Base-by-base conservation (phyloP, 2,113 vertebrate genomes). In the Tetraodon nigroviridis region DNA sequence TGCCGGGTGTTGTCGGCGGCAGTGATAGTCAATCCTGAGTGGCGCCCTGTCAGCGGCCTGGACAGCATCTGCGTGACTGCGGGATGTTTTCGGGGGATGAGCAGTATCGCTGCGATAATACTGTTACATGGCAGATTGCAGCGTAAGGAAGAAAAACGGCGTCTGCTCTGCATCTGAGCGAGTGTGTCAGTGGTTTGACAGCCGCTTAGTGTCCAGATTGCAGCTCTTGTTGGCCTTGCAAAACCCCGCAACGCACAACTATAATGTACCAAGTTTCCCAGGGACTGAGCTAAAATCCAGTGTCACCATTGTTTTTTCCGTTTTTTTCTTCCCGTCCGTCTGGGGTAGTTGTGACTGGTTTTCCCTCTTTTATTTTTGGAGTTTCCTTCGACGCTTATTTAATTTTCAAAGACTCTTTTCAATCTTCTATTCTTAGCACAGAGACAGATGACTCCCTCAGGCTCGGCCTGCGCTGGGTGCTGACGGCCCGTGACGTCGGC, bases 11-110 rank as follows among this genome's bases (percentile, higher is more conserved):
- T 66, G 72, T 37, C 58, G 55, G 62, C 79, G 69, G 66, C 80
- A 84, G 75, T 24, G 14, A 37, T 37, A 12, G 32, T 37, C 32
- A 71, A 69, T 80, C 79, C 81, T 83, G 78, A 80, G 58, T 84
- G 71, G 42, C 78, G 76, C 81, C 76, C 57, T 73, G 79, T 69
- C 41, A 13, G 32, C 78, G 64, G 62, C 59, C 81, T 76, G 69
- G 74, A 76, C 73, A 77, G 40, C 71, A 61, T 70, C 67, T 46
- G 27, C 55, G 67, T 66, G 71, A 77, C 69, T 63, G 37, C 73
- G 73, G 82, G 85, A 86, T 86, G 83, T 87, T 86, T 86, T 79
- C 32, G 66, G 72, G 82, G 78, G 85, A 84, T 86, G 81, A 84
- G 82, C 76, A 29, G 66, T 60, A 80, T 79, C 82, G 61, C 80